These are phyloP conservation scores for Hydrotaea cyrtoneurina DNA, from an alignment of 2,888 invertebrate genomes.

Conservation along the genomic window DNA sequence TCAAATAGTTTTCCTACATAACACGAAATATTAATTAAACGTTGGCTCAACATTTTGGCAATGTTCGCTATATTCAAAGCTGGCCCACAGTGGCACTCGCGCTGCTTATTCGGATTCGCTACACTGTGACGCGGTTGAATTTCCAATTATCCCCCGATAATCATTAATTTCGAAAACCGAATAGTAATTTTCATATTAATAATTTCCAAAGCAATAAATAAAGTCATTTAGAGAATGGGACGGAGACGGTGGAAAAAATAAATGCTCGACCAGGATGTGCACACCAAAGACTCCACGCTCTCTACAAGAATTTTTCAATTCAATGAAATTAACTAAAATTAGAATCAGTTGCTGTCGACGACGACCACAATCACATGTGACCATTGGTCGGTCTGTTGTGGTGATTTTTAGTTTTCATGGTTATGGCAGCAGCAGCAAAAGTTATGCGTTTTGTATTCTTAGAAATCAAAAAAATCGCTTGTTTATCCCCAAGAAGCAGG, in stretches of 20 bases:
- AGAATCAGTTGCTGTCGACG: not conserved
- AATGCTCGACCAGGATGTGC: slow-evolving; percentile 9
- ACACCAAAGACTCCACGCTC: not conserved
- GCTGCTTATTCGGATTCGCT: too few species aligned
- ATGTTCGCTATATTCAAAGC: too few species aligned
- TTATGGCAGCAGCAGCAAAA: not conserved
- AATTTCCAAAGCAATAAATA: not conserved
- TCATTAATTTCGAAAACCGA: not conserved
- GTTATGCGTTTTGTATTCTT: not conserved
- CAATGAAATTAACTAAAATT: slow-evolving; percentile 14
- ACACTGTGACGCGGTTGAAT: not conserved
- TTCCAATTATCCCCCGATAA: not conserved
- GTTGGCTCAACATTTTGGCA: too few species aligned
- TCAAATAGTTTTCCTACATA: too few species aligned
- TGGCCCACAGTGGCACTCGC: too few species aligned
- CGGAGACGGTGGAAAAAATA: not conserved
- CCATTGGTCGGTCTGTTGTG: not conserved
- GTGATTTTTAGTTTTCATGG: not conserved
- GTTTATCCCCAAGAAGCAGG: not conserved
- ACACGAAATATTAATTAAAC: too few species aligned
- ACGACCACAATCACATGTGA: not conserved
- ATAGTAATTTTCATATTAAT: slow-evolving; percentile 4
- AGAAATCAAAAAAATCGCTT: not conserved
- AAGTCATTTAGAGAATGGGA: not conserved
- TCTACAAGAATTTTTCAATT: slow-evolving; percentile 1